These are phyloP conservation scores for Taxidea taxus DNA, from an alignment of 2,113 vertebrate species.

Conservation along the genomic window DNA sequence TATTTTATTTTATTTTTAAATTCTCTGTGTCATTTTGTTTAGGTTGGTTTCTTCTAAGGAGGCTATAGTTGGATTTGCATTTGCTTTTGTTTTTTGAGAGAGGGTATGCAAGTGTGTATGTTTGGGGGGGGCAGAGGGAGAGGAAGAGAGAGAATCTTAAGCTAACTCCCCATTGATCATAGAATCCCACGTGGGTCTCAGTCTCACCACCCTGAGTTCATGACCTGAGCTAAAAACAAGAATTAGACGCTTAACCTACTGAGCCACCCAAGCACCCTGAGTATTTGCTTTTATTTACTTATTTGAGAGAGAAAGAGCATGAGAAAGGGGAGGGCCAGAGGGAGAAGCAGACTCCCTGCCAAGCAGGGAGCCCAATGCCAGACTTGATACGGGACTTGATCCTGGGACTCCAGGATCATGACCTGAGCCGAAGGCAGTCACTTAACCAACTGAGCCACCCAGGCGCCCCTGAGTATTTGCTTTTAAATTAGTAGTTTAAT, in stretches of 20 bases:
- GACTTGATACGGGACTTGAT: no score
- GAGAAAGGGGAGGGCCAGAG: no score
- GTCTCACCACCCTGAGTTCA: not conserved
- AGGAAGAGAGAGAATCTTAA: not conserved
- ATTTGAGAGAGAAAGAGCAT: no score
- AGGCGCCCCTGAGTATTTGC: not conserved
- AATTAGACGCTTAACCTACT: no score
- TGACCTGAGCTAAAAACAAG: not conserved
- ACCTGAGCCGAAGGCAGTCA: no score
- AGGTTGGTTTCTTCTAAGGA: not conserved
- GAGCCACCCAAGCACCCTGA: no score
- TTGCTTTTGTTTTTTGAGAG: not conserved
- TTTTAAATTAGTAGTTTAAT: not conserved
- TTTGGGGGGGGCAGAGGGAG: rapidly evolving
- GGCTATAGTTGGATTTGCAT: not conserved
- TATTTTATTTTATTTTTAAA: constrained; percentile 14
- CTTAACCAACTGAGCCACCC: not conserved
- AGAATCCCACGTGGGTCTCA: not conserved
- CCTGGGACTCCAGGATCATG: no score
- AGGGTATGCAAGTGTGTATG: not conserved
- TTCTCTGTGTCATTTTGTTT: not conserved
- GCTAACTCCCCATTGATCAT: not conserved
- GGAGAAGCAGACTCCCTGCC: no score
- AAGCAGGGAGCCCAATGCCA: no score
- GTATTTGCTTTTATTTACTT: no score